A percentile compares a stretch with the other conserved stretches of the same genome.
These are phyloP conservation scores for Solea solea DNA, from an alignment of 2,113 vertebrate species.

Conservation along the genomic window DNA sequence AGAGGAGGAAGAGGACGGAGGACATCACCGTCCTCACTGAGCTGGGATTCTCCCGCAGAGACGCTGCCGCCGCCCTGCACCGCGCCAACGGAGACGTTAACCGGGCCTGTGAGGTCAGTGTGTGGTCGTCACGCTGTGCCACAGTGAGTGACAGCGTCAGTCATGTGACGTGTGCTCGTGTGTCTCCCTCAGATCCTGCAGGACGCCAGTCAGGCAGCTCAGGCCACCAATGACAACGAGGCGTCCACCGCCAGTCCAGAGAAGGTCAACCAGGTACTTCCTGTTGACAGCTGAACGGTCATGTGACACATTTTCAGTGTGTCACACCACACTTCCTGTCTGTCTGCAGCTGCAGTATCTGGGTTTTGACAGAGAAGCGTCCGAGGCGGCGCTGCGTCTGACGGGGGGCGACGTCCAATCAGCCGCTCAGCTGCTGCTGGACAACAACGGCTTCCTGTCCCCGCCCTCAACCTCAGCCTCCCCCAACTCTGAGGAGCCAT, in stretches of 20 bases:
- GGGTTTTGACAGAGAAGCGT: constrained; percentile 83
- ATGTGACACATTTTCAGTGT: neutral
- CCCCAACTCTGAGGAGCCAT: constrained; percentile 31
- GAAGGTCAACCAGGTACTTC: constrained; percentile 72
- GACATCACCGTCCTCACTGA: constrained; percentile 80
- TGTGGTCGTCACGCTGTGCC: neutral
- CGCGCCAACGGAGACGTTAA: constrained; percentile 84
- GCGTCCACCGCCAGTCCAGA: constrained; percentile 15
- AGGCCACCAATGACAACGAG: constrained; percentile 34
- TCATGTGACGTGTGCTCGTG: neutral
- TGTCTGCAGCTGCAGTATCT: constrained; percentile 84
- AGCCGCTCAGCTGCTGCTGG: constrained; percentile 88
- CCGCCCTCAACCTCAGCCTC: constrained; percentile 65
- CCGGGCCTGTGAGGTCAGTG: constrained; percentile 82
- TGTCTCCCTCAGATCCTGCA: constrained; percentile 72
- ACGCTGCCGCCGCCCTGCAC: constrained; percentile 85
- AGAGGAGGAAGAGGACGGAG: constrained; percentile 80
- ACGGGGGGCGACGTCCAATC: constrained; percentile 85
- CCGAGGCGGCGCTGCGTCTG: constrained; percentile 81
- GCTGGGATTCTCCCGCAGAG: constrained; percentile 86
- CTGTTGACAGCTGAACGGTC: too few relatives aligned
- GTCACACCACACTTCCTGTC: neutral
- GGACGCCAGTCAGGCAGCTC: constrained; percentile 38
- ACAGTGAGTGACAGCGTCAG: neutral
- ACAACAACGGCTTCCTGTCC: constrained; percentile 84